Conservation (phyloP, 2,888 invertebrate genomes). For the Diadromus collaris region DNA sequence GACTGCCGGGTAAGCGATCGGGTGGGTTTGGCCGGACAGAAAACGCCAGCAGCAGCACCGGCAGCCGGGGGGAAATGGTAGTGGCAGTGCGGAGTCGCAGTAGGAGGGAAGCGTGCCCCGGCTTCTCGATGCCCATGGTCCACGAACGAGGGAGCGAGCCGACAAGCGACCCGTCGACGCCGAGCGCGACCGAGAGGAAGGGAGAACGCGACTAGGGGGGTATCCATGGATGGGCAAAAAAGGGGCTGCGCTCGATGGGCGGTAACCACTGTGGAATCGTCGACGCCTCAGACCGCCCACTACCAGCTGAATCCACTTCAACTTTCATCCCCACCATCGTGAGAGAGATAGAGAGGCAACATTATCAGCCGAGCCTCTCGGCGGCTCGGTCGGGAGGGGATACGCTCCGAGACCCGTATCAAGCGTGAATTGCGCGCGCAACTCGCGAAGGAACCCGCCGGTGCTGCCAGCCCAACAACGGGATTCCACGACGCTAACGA, state of each 20-base stretch:
- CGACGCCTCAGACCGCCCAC: constrained; percentile 76
- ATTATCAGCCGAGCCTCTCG: constrained; percentile 51
- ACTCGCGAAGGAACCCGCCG: constrained; percentile 50
- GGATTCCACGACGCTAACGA: constrained; percentile 38
- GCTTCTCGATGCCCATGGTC: constrained; percentile 40
- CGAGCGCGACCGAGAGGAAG: constrained; percentile 8
- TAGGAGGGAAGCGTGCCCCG: constrained; percentile 64
- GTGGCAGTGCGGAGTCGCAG: constrained; percentile 59
- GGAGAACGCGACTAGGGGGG: constrained; percentile 41
- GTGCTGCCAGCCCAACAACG: constrained; percentile 48
- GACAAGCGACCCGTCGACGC: not conserved
- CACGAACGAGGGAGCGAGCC: constrained; percentile 48
- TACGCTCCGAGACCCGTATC: constrained; percentile 60
- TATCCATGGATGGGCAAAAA: constrained; percentile 69
- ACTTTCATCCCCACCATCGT: constrained; percentile 65
- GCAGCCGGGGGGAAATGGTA: constrained; percentile 58
- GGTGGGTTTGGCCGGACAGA: constrained; percentile 70
- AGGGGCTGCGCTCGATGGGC: constrained; percentile 76
- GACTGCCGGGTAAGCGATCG: constrained; percentile 78
- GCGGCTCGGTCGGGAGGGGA: constrained; percentile 43
- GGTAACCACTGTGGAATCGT: constrained; percentile 70
- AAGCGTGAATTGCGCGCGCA: constrained; percentile 76
- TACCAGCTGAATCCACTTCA: constrained; percentile 69
- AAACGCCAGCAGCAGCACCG: constrained; percentile 66
- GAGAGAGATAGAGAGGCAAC: constrained; percentile 20